Base-by-base conservation (phyloP, 2,113 vertebrate species). In the Chelonoidis abingdonii region DNA sequence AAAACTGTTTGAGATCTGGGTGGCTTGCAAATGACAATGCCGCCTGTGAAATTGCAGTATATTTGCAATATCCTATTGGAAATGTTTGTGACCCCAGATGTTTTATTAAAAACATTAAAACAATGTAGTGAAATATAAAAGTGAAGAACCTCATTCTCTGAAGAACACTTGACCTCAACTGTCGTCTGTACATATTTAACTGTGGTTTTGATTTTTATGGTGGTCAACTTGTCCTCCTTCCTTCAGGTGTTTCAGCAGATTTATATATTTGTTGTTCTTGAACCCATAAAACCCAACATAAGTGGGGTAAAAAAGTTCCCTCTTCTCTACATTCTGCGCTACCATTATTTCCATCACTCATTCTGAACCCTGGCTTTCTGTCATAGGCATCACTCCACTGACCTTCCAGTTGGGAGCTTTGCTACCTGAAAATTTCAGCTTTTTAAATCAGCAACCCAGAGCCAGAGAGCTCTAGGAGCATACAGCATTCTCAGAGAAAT, bases 301-400 rank as follows among this genome's bases (percentile, higher is more conserved):
- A 62, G 19, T 17, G 69, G 56, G 0, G 1, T 10, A 80, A 79
- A 90, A 88, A 56, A 17, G 2, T 56, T 90, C 86, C 12, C 35
- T 1, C 8, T 88, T 93, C 49, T 87, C 13, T 56, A 56, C 22
- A 56, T 56, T 56, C 31, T 5, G 38, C 82, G 44, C 4, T 52
- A 6, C 4, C 22, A 1, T 5, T 75, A 89, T 93, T 10, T n/a
- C 62, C 24, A 22, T 85, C 82, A 2, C 9, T 85, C 16, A 6
- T 29, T 79, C 41, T 3, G 2, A 47, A 44, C 27, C 0, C 1
- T 4, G 0, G 2, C 25, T 49, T 69, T 10, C 3, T 83, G 22
- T 84, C 31, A 47, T 0, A 0, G 38, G 1, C 25, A 17, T 49
- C 27, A 59, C 50, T 49, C 13, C 11, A 25, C 4, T 2, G 2